phyloP scores from a whole-genome alignment of 2,113 vertebrate genomes.

The Copsychus sechellarum region DNA sequence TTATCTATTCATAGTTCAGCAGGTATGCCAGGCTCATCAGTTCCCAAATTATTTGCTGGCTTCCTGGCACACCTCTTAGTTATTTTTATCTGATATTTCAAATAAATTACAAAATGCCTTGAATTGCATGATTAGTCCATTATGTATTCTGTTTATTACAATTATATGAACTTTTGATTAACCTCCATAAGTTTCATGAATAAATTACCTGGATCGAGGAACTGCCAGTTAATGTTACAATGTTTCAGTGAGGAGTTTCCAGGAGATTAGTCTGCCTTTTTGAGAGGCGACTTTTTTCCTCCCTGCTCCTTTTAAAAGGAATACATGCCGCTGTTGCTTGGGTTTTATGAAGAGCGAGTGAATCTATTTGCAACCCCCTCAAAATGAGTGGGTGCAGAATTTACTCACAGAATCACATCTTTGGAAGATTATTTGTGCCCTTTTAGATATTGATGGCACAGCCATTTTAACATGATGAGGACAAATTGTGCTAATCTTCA shows the following conservation, averaged over 20 bases:
- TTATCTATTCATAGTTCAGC: constrained; percentile 72
- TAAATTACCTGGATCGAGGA: constrained; percentile 73
- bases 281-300: constrained; percentile 11
- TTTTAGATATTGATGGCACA: constrained; percentile 28
- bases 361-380: not conserved
- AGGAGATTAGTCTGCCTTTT: constrained; percentile 59
- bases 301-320: constrained; percentile 2
- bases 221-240: constrained; percentile 53
- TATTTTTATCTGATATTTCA: constrained; percentile 77
- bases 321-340: not conserved
- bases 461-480: not conserved
- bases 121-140: constrained; percentile 75
- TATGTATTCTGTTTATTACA: constrained; percentile 74
- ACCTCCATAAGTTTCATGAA: constrained; percentile 73
- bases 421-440: constrained; percentile 1
- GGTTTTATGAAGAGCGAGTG: not conserved
- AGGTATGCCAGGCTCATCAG: constrained; percentile 67
- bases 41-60: constrained; percentile 72
- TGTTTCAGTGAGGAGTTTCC: constrained; percentile 60
- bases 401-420: constrained; percentile 13
- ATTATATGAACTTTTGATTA: constrained; percentile 74
- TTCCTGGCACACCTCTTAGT: constrained; percentile 73
- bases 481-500: constrained; percentile 2
- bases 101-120: constrained; percentile 74
- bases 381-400: constrained; percentile 11